Evolutionary conservation across 2,113 vertebrate genomes (phyloP), one percentile per base, ranked within the genome.

Genomic region (Ornithorhynchus anatinus): DNA sequence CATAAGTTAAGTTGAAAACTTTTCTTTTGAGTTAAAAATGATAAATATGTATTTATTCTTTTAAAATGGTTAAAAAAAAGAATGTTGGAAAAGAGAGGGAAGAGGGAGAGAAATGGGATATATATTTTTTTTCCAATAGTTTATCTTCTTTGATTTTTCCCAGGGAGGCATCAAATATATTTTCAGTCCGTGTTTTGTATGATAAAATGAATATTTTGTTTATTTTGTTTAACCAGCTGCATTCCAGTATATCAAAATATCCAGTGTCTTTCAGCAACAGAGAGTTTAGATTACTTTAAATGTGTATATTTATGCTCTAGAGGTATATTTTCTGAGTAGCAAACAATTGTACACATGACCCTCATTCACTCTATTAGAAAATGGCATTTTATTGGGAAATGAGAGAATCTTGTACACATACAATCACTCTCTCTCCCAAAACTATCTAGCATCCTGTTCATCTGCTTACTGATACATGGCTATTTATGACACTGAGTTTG

Each of bases 161-260:
- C 70, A 76, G 68, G 74, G 75, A n/a, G 79, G 66, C 70, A 72
- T 16, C 33, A 50, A 45, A 68, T 74, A 64, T 53, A 75, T 68
- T 84, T 87, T 48, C 69, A 86, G 67, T 75, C 70, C 84, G 52
- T 80, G 69, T 69, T 84, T 82, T 86, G 62, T 58, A 80, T 80
- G 83, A 81, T 67, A 72, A 83, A 78, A 89, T 86, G 66, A 84
- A 75, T 87, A 85, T 86, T 89, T 86, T 35, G 81, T 82, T 82
- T 87, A 85, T 86, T 89, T 86, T 35, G 81, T 82, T 82, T 80
- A 77, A 66, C 79, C 82, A 79, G 68, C 79, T 84, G 64, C 75
- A 76, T 81, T 77, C 73, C 69, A 75, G 73, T 63, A 63, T 63
- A 48, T 51, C 40, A 43, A 54, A 71, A 53, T 70, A 69, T 42